A percentile compares a stretch with the other conserved stretches of the same genome.
Evolutionary conservation across 2,113 vertebrate genomes (phyloP).

Genomic region (Clupea harengus): DNA sequence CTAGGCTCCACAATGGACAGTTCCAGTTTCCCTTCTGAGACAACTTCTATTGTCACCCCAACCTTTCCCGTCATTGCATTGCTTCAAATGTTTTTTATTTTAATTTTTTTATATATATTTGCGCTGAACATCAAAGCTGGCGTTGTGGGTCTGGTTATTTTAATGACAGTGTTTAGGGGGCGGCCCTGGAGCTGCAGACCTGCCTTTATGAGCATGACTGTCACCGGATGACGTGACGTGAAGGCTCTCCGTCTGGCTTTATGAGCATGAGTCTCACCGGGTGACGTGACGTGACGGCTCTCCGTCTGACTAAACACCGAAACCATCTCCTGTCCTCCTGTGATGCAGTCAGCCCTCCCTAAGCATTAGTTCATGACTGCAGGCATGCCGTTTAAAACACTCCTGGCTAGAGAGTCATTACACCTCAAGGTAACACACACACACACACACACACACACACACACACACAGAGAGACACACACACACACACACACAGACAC

Average conservation of each 20-base stretch:
- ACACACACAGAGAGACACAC: neutral
- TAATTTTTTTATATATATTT: neutral
- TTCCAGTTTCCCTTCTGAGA: no score
- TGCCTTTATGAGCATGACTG: neutral
- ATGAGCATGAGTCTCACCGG: neutral
- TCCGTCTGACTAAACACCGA: neutral
- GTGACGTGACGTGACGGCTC: neutral
- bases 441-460: neutral
- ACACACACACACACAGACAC: no score
- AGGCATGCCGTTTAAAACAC: neutral
- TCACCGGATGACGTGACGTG: neutral
- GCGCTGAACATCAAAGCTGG: neutral
- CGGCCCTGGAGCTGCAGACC: neutral
- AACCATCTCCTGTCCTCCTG: neutral
- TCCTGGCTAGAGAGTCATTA: neutral
- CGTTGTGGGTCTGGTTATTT: neutral
- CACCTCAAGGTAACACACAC: neutral
- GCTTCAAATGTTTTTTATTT: no score
- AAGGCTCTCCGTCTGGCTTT: neutral
- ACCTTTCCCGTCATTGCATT: no score
- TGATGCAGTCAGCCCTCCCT: neutral
- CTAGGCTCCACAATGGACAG: no score
- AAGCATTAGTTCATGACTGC: neutral
- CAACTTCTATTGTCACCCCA: no score
- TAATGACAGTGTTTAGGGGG: neutral